Evolutionary conservation across 2,888 invertebrate genomes (phyloP).

Genomic region (Busseola fusca): DNA sequence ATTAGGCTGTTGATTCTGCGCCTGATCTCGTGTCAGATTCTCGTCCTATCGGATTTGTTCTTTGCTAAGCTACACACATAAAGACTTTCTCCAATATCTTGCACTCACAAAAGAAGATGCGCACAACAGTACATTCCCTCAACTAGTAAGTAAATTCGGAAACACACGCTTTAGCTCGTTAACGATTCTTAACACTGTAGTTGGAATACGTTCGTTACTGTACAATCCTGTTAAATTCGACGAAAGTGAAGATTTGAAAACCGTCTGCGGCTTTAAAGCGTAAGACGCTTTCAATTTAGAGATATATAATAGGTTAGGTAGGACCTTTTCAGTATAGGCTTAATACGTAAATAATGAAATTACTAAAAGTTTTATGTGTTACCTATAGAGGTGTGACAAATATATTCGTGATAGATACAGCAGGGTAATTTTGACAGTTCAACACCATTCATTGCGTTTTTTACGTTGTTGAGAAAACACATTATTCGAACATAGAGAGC

Average conservation of each 20-base stretch:
- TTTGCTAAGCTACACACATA: not conserved
- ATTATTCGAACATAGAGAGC: too few species aligned
- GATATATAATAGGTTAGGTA: slow-evolving; percentile 2
- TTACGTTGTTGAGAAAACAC: too few species aligned
- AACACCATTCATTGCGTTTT: too few species aligned
- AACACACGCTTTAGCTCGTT: slow-evolving; percentile 61
- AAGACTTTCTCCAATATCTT: not conserved
- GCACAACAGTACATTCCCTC: slow-evolving; percentile 40
- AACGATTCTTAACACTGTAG: slow-evolving; percentile 55
- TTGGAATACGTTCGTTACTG: slow-evolving; percentile 47
- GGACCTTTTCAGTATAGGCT: slow-evolving; percentile 4
- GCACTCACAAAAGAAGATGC: not conserved
- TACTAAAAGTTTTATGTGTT: not conserved
- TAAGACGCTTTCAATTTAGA: slow-evolving; percentile 56
- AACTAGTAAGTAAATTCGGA: slow-evolving; percentile 46
- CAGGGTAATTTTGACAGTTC: too few species aligned
- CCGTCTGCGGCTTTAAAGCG: slow-evolving; percentile 41
- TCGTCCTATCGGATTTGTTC: not conserved
- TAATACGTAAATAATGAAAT: slow-evolving; percentile 35
- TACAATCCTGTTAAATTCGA: slow-evolving; percentile 45
- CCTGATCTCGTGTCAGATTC: not conserved
- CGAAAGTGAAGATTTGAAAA: slow-evolving; percentile 45
- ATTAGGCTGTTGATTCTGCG: not conserved
- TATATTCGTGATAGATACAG: too few species aligned
- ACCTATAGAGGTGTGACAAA: not conserved